phyloP scores from a whole-genome alignment of 2,797 vertebrate species.

The Leptoclinus maculatus region DNA sequence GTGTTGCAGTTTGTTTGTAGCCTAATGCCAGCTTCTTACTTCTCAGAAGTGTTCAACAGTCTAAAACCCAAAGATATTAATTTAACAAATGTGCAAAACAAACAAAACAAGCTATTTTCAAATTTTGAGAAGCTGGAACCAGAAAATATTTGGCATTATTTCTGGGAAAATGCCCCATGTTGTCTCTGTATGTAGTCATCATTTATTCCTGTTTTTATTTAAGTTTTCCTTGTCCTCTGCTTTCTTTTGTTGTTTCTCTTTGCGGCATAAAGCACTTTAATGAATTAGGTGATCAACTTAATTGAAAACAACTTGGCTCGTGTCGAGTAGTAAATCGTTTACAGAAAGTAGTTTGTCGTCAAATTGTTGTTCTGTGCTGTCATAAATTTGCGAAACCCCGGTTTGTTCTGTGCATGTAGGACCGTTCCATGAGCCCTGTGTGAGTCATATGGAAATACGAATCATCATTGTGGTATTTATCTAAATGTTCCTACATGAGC shows the following conservation, averaged over 20 bases:
- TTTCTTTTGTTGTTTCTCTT: neutral
- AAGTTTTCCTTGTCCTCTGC: neutral
- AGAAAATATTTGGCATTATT: neutral
- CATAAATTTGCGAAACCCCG: neutral
- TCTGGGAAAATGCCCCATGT: neutral
- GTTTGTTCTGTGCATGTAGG: neutral
- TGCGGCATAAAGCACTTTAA: neutral
- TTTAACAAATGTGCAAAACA: neutral
- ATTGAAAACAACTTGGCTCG: neutral
- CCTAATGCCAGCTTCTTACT: neutral
- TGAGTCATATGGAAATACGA: slow-evolving; percentile 50
- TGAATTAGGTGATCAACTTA: neutral
- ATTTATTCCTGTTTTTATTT: neutral
- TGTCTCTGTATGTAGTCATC: neutral
- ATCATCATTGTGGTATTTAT: slow-evolving; percentile 44
- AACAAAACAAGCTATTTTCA: neutral
- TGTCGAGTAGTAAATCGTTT: neutral
- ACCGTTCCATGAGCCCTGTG: slow-evolving; percentile 21
- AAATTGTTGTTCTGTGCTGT: neutral
- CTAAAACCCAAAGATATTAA: neutral
- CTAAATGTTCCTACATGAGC: slow-evolving; percentile 49
- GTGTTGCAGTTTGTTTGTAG: neutral
- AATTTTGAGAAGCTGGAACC: neutral
- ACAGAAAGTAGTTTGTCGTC: neutral
- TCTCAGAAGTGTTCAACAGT: neutral